phyloP scores from a whole-genome alignment of 1,140 invertebrate species.

The Lutraria rhynchaena region DNA sequence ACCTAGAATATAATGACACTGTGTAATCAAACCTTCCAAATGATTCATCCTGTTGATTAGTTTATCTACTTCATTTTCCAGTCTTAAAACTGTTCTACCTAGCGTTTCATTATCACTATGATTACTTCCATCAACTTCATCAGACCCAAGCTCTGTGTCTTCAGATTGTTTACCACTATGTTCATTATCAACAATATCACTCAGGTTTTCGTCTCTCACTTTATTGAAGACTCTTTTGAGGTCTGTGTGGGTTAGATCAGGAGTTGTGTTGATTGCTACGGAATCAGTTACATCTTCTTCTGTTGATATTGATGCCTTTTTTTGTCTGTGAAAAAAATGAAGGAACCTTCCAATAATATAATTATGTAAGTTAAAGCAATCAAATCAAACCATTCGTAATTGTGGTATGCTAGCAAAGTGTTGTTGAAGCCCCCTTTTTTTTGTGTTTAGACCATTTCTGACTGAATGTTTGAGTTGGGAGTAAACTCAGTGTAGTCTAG shows the following conservation, averaged over 20 bases:
- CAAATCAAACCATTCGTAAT: too few species aligned
- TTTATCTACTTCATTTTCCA: conserved; percentile 57
- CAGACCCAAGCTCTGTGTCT: conserved; percentile 15
- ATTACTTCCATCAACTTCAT: conserved; percentile 25
- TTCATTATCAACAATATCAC: conserved; percentile 34
- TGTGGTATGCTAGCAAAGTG: too few species aligned
- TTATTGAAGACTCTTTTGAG: conserved; percentile 57
- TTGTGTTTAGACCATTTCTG: too few species aligned
- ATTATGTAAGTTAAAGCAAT: too few species aligned
- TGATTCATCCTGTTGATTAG: conserved; percentile 58
- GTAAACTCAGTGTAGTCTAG: too few species aligned
- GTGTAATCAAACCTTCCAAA: conserved; percentile 59
- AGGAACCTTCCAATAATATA: too few species aligned
- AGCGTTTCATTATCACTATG: conserved; percentile 4
- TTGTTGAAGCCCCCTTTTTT: too few species aligned
- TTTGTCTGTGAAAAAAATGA: conserved; percentile 33
- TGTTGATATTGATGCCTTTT: conserved; percentile 21
- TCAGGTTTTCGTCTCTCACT: conserved; percentile 55
- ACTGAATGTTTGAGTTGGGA: too few species aligned
- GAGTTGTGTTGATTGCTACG: conserved; percentile 8
- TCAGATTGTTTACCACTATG: conserved; percentile 27
- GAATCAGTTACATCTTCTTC: conserved; percentile 10
- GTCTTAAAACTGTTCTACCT: conserved; percentile 24
- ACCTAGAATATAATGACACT: conserved; percentile 65
- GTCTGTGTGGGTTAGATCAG: conserved; percentile 26